phyloP scores from a whole-genome alignment of 1,140 invertebrate species.

The Nasonia vitripennis region DNA sequence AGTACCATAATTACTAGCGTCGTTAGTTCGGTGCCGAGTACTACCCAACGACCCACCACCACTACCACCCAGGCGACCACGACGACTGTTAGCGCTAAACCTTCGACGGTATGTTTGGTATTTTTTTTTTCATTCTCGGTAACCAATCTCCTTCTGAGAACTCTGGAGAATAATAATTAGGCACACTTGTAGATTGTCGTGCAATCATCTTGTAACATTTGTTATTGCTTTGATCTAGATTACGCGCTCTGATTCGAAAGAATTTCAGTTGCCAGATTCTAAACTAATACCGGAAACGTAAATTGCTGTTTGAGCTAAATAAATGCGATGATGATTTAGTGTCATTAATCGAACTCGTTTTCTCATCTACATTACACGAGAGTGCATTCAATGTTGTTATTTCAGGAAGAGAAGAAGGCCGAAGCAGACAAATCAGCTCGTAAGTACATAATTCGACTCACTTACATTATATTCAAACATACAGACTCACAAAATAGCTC shows the following conservation, averaged over 20 bases:
- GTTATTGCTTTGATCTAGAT: not conserved
- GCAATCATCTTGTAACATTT: not conserved
- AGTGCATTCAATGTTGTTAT: not conserved
- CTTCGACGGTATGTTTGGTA: not conserved
- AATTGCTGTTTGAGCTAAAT: too few relatives aligned
- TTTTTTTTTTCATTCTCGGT: not conserved
- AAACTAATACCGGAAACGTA: not conserved
- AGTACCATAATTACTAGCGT: conserved; percentile 16
- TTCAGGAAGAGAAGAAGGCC: conserved; percentile 44
- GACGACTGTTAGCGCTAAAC: conserved; percentile 46
- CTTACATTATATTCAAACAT: not conserved
- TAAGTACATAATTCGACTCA: conserved; percentile 57
- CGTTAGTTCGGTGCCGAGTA: not conserved
- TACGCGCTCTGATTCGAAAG: not conserved
- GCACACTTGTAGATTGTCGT: not conserved
- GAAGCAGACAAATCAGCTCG: conserved; percentile 54
- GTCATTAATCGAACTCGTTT: too few relatives aligned
- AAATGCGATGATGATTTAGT: too few relatives aligned
- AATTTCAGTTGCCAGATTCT: not conserved
- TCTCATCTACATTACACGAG: too few relatives aligned
- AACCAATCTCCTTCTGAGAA: not conserved
- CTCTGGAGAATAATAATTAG: not conserved
- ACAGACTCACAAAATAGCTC: not conserved
- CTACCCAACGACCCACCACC: not conserved
- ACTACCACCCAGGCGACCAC: conserved; percentile 51